phyloP scores from a whole-genome alignment of 2,797 vertebrate genomes.

The Anabas testudineus region DNA sequence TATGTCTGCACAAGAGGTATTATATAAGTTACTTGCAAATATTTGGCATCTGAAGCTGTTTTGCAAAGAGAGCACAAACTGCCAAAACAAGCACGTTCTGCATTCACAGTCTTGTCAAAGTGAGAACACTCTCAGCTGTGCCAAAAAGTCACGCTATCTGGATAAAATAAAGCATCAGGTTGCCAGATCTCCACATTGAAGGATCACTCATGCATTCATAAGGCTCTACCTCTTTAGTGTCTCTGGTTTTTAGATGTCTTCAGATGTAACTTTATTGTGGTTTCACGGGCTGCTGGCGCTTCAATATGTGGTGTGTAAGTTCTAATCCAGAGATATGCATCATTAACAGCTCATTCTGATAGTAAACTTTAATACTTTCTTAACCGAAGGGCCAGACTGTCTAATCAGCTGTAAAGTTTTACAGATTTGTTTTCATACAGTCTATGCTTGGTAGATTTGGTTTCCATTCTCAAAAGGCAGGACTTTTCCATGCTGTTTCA shows the following conservation, averaged over 20 bases:
- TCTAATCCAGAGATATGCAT: constrained; percentile 53
- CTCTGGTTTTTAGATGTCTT: constrained; percentile 33
- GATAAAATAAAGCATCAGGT: constrained; percentile 26
- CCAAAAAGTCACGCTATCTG: constrained; percentile 49
- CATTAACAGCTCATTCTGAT: constrained; percentile 47
- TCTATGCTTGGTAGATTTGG: constrained; percentile 14
- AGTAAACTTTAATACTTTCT: constrained; percentile 44
- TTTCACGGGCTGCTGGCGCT: constrained; percentile 60
- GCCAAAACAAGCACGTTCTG: constrained; percentile 34
- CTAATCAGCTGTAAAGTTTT: constrained; percentile 42
- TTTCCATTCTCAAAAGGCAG: constrained; percentile 13
- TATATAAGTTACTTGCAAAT: not conserved
- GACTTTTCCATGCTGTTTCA: constrained; percentile 22
- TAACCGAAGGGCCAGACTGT: constrained; percentile 25
- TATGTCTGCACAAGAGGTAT: constrained; percentile 1
- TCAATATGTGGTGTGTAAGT: constrained; percentile 55
- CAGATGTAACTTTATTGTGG: constrained; percentile 36
- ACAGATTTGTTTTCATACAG: constrained; percentile 44
- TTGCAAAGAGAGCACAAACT: constrained; percentile 30
- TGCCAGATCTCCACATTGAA: constrained; percentile 37
- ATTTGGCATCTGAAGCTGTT: constrained; percentile 18
- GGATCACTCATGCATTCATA: constrained; percentile 29
- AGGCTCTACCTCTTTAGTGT: constrained; percentile 32
- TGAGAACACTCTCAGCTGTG: constrained; percentile 24
- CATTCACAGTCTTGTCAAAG: constrained; percentile 49